phyloP scores from a whole-genome alignment of 2,888 invertebrate species.

The Calameuta idolon region DNA sequence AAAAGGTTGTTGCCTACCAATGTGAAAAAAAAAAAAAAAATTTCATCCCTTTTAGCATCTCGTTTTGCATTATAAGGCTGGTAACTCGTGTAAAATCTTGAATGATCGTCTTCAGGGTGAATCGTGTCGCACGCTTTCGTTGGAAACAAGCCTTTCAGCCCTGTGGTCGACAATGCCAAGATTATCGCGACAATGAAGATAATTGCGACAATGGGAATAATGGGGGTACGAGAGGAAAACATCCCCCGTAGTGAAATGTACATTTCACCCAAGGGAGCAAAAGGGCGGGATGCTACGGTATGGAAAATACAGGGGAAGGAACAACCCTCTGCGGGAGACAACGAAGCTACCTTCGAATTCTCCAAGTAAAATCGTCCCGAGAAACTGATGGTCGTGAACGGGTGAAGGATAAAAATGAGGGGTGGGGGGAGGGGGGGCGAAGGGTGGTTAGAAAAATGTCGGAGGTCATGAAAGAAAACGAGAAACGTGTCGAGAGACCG shows the following conservation, averaged over 20 bases:
- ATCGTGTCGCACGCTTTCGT: neutral
- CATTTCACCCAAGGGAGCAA: slow-evolving; percentile 15
- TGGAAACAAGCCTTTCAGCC: slow-evolving; percentile 9
- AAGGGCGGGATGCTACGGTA: slow-evolving; percentile 4
- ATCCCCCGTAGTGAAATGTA: slow-evolving; percentile 20
- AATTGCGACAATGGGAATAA: slow-evolving; percentile 31
- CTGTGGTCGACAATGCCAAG: slow-evolving; percentile 19
- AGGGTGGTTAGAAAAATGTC: slow-evolving; percentile 14
- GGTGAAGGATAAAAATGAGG: slow-evolving; percentile 13
- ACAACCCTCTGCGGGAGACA: slow-evolving; percentile 9
- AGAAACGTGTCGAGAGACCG: neutral
- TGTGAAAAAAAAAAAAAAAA: no score
- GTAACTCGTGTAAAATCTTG: neutral
- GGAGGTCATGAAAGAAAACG: neutral
- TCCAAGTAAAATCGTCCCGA: neutral
- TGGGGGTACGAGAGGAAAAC: slow-evolving; percentile 18
- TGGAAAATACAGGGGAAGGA: slow-evolving; percentile 22
- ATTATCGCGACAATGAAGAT: slow-evolving; percentile 31
- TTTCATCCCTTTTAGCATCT: no score
- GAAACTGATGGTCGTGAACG: neutral
- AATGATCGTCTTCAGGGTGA: neutral
- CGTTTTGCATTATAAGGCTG: neutral
- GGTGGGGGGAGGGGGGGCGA: slow-evolving; percentile 1
- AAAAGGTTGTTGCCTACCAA: no score
- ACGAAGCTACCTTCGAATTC: neutral